Evolutionary conservation across 2,888 invertebrate genomes (phyloP), one percentile per base, ranked within the genome.

Genomic region (Anoplius nigerrimus): DNA sequence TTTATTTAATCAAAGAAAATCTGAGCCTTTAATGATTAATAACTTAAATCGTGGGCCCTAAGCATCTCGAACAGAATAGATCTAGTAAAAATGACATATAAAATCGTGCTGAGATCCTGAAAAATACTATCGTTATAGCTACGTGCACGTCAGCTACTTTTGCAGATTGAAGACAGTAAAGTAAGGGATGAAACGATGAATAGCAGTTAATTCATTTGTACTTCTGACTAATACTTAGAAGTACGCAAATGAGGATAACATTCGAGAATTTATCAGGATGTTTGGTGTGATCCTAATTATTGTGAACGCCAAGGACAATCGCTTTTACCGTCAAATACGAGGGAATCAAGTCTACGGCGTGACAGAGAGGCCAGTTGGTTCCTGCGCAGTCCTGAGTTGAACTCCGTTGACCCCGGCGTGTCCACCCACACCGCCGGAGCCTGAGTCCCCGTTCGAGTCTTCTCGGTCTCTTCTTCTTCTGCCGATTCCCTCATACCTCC

Each of bases 381-480:
- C 76, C 62, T 61, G 77, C 77, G 67, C 62, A 76, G 78, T 77
- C 81, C 76, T 74, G 74, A 73, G 81, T 78, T 86, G 85, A 85
- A 83, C 85, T 85, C 85, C 61, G 75, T 82, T 85, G 85, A 85
- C 86, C 85, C 78, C 79, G 73, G 75, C 74, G 80, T 85, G 83
- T 79, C 83, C 85, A 85, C 86, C 86, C 82, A 84, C 86, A 85
- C 85, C 79, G 76, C 67, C 75, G 73, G 70, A 76, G 74, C 79
- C 75, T 60, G 77, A 76, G 78, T 78, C 78, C 75, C 75, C 71
- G 73, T 63, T 81, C 80, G 73, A 71, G 76, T 81, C 72, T 73
- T 75, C 74, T 68, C 53, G 66, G 52, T 61, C 60, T 60, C 66
- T 27, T 27, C 43, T 58, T 62, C 57, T 51, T 66, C 68, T 24